Conservation (phyloP, 2,888 invertebrate genomes). For the Helicoverpa assulta region DNA sequence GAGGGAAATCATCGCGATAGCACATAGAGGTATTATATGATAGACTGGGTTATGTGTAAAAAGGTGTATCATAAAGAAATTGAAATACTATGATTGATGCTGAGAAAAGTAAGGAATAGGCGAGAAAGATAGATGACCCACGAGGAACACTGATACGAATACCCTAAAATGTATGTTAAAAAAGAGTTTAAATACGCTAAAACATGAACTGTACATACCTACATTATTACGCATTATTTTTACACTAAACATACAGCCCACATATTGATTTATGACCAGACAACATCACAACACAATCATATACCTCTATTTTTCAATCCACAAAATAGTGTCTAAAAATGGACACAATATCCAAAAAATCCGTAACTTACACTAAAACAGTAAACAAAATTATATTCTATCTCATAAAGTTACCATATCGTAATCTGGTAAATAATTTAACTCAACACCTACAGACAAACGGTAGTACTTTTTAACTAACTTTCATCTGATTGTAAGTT, state of each 20-base stretch:
- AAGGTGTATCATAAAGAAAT: background rate
- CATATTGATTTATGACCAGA: too few relatives aligned
- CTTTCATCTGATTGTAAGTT: conserved; percentile 36
- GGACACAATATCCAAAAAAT: too few relatives aligned
- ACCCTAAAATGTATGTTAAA: background rate
- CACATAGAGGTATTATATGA: conserved; percentile 81
- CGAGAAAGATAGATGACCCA: too few relatives aligned
- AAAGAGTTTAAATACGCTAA: background rate
- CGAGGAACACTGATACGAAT: background rate
- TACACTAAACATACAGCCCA: too few relatives aligned
- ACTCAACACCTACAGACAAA: conserved; percentile 23
- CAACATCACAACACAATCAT: background rate
- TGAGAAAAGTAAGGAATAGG: background rate
- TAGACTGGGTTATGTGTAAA: conserved; percentile 47
- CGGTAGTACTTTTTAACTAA: conserved; percentile 22
- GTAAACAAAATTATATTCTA: too few relatives aligned
- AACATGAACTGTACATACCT: too few relatives aligned
- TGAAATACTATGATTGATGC: background rate
- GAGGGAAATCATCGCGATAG: conserved; percentile 87
- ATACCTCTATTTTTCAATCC: too few relatives aligned
- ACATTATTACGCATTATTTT: too few relatives aligned
- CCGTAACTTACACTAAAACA: too few relatives aligned
- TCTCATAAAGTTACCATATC: background rate
- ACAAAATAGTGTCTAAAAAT: too few relatives aligned
- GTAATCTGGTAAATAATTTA: conserved; percentile 14